Evolutionary conservation across 2,888 invertebrate genomes (phyloP), one percentile per base, ranked within the genome.

Genomic region (Notodonta dromedarius): DNA sequence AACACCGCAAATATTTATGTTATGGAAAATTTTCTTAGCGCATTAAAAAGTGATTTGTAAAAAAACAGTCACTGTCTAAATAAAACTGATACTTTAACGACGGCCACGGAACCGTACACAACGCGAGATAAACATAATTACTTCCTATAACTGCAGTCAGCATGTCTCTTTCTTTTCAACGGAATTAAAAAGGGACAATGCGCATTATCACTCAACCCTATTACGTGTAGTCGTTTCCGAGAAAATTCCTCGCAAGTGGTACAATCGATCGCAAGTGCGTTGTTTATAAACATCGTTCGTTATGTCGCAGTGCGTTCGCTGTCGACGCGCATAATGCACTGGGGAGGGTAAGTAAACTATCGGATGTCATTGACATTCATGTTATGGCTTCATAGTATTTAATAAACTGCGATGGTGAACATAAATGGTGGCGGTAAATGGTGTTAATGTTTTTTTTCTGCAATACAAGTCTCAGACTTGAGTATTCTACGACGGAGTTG

Each of bases 271-370:
- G 79, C 76, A 68, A 70, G 68, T 70, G 67, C 71, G 74, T 83
- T 87, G 88, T 88, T 88, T 88, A 84, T 83, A 86, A 87, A 87
- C 85, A 85, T 73, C 66, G 70, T 58, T 63, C 70, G 71, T 73
- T 70, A 67, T 62, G 46, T 69, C 67, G 70, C 71, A 72, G 73
- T 56, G 57, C 61, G 71, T 61, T 66, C 42, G 35, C 62, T 61
- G 53, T 63, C 67, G 61, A 68, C 69, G 83, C 70, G 70, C 75
- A 77, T 74, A 78, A 78, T 79, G 77, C 75, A 66, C 61, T 69
- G 69, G 60, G 62, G 62, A 71, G 66, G 67, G 69, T 69, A 60
- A 68, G 69, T 69, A 60, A 68, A 67, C 67, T 76, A 79, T 74
- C 74, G 57, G 70, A 77, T 79, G 78, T 79, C 78, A 80, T 76